Evolutionary conservation across 2,113 vertebrate genomes (phyloP).

Genomic region (Anhinga anhinga): DNA sequence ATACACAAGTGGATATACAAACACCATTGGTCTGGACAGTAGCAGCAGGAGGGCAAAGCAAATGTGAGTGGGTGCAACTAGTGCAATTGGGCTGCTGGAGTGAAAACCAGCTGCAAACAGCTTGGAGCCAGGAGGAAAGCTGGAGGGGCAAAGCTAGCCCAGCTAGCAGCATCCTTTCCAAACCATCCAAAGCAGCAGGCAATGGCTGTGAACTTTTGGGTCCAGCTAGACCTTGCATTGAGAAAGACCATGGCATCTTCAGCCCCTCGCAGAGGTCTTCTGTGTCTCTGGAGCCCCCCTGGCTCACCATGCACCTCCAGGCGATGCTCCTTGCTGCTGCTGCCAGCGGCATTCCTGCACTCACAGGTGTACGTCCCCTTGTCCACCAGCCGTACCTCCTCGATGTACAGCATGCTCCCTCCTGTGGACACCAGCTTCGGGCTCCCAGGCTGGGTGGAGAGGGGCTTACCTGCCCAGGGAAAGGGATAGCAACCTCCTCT

Average conservation of each 20-base stretch:
- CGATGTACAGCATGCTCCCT: conserved; percentile 63
- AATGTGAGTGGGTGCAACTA: not conserved
- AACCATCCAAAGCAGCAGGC: not conserved
- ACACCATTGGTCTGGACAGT: fast-evolving
- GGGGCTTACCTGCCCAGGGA: conserved; percentile 19
- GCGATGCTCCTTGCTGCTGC: conserved; percentile 54
- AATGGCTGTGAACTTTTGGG: not conserved
- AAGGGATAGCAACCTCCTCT: not conserved
- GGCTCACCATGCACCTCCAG: conserved; percentile 71
- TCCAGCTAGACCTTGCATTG: not conserved
- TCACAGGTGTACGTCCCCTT: conserved; percentile 63
- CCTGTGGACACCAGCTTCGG: not conserved
- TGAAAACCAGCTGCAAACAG: not conserved
- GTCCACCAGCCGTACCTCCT: conserved; percentile 30
- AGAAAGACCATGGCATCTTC: not conserved
- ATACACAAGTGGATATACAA: not conserved
- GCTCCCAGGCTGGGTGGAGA: not conserved
- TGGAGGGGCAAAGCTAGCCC: not conserved
- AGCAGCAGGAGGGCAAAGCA: not conserved
- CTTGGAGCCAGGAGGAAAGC: not conserved
- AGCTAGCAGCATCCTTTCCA: not conserved
- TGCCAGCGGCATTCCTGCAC: conserved; percentile 68
- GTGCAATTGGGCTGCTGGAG: not conserved
- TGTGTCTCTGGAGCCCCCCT: not conserved
- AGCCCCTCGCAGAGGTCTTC: too few species aligned